Percentiles rank a stretch among this genome's conserved stretches.
These are phyloP conservation scores for Amblyopsis hoosieri DNA, from an alignment of 2,797 vertebrate species.

Conservation along the genomic window DNA sequence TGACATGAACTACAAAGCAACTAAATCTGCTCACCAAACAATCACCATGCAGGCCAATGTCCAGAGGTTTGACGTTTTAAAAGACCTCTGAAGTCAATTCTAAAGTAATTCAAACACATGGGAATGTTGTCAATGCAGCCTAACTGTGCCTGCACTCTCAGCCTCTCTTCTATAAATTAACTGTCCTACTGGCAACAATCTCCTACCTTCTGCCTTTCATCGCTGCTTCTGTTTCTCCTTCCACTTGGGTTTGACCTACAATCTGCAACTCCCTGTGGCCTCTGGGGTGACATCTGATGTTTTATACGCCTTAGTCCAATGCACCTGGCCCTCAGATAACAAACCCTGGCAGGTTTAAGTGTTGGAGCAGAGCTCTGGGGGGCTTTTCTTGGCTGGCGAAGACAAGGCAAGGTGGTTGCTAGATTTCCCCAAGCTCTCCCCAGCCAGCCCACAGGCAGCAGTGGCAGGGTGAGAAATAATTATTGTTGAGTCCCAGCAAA, in stretches of 20 bases:
- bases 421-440: slow-evolving; percentile 28
- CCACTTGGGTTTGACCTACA: slow-evolving; percentile 40
- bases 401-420: slow-evolving; percentile 38
- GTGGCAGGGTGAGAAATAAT: slow-evolving; percentile 41
- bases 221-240: slow-evolving; percentile 40
- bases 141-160: no score
- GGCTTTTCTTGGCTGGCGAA: slow-evolving; percentile 54
- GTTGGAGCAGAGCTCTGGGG: slow-evolving; percentile 47
- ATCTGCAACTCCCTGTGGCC: slow-evolving; percentile 34
- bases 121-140: no score
- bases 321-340: slow-evolving; percentile 47
- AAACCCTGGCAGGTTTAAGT: slow-evolving; percentile 57
- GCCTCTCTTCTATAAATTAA: no score
- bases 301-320: slow-evolving; percentile 43
- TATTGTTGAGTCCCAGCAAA: slow-evolving; percentile 37
- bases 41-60: no score
- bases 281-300: slow-evolving; percentile 49
- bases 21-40: no score
- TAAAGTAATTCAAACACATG: no score
- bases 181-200: neutral
- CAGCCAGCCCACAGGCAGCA: slow-evolving; percentile 15
- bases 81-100: no score
- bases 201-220: slow-evolving; percentile 31
- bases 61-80: no score
- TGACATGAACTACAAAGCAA: no score